Percentiles rank a stretch among this genome's conserved stretches.
phyloP scores from a whole-genome alignment of 2,113 vertebrate species.

The Hiodon tergisus region DNA sequence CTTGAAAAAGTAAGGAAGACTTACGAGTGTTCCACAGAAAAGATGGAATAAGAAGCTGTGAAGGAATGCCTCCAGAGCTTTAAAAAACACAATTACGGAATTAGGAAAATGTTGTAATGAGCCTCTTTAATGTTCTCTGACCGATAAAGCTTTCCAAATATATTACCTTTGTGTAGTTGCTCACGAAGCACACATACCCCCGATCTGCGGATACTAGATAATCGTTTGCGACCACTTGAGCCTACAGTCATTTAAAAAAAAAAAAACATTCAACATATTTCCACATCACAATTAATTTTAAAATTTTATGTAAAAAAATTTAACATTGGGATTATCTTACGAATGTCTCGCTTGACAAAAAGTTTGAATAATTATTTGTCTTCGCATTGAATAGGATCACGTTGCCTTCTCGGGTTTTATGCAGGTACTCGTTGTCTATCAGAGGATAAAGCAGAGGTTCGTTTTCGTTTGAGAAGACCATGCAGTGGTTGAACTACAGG shows the following conservation, averaged over 20 bases:
- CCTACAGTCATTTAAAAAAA: constrained; percentile 48
- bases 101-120: neutral
- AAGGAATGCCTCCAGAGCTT: constrained; percentile 91
- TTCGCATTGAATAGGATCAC: constrained; percentile 63
- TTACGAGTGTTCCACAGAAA: constrained; percentile 65
- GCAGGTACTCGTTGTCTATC: constrained; percentile 59
- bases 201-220: constrained; percentile 79
- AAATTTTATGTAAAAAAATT: constrained; percentile 4
- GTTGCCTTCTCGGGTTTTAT: constrained; percentile 49
- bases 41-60: constrained; percentile 79
- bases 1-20: constrained; percentile 24
- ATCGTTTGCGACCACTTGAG: constrained; percentile 65
- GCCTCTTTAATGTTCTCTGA: neutral
- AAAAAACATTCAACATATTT: neutral
- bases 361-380: constrained; percentile 34
- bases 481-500: no score
- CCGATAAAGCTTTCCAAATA: neutral
- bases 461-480: no score
- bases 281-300: neutral
- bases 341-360: constrained; percentile 68
- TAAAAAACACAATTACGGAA: constrained; percentile 15
- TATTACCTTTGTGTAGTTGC: constrained; percentile 83
- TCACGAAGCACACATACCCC: constrained; percentile 78
- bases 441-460: neutral
- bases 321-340: constrained; percentile 54